Evolutionary conservation across 2,113 vertebrate species (phyloP).

Genomic region (Nycticebus coucang): DNA sequence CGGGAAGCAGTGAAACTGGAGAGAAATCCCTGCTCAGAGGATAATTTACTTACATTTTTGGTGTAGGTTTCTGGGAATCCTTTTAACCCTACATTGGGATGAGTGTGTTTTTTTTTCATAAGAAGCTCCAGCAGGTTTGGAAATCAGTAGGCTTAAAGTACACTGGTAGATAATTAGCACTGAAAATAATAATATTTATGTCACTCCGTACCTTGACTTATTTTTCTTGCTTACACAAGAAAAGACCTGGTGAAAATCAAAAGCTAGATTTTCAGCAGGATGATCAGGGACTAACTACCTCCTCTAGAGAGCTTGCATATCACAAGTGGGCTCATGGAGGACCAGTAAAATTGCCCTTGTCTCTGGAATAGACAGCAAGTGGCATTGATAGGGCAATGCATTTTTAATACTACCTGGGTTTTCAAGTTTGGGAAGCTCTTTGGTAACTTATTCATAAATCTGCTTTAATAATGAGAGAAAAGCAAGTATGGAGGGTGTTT

Average conservation of each 20-base stretch:
- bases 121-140: constrained; percentile 71
- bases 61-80: constrained; percentile 44
- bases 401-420: constrained; percentile 13
- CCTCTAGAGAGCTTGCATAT: background rate
- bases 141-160: constrained; percentile 67
- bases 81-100: constrained; percentile 54
- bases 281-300: background rate
- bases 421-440: constrained; percentile 28
- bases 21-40: constrained; percentile 54
- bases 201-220: constrained; percentile 11
- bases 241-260: too few relatives aligned
- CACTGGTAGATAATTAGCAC: constrained; percentile 52
- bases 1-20: constrained; percentile 57
- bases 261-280: constrained; percentile 6
- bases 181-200: constrained; percentile 53
- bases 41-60: constrained; percentile 39
- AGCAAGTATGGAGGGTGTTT: background rate
- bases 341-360: background rate
- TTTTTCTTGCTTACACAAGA: background rate
- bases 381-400: background rate
- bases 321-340: background rate
- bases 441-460: constrained; percentile 33
- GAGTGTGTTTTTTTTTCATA: constrained; percentile 23
- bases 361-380: background rate
- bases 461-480: background rate